Percentiles rank a stretch among this genome's conserved stretches.
Conservation (phyloP, 1,140 invertebrate species). For the Drosophila guanche region DNA sequence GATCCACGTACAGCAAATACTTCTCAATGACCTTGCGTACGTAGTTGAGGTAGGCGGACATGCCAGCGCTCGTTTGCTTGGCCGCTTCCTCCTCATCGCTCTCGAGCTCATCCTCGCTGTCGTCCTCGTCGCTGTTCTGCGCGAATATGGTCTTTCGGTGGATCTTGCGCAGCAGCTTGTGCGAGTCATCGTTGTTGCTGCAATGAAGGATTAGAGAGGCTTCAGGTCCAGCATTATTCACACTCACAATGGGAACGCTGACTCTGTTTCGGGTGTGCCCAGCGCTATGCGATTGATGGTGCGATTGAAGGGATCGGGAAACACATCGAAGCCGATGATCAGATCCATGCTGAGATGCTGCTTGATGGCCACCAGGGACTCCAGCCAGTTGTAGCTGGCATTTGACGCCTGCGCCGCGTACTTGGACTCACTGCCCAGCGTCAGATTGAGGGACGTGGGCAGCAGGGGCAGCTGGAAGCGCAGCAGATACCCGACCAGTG, state of each 20-base stretch:
- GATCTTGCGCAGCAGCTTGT: slow-evolving; percentile 74
- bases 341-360: slow-evolving; percentile 87
- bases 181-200: slow-evolving; percentile 81
- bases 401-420: slow-evolving; percentile 15
- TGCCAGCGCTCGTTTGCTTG: slow-evolving; percentile 56
- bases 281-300: slow-evolving; percentile 87
- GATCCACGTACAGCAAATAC: slow-evolving; percentile 83
- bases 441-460: slow-evolving; percentile 85
- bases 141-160: slow-evolving; percentile 64
- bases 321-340: slow-evolving; percentile 88
- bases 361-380: slow-evolving; percentile 86
- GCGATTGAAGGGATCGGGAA: slow-evolving; percentile 87
- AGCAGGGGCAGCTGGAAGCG: slow-evolving; percentile 85
- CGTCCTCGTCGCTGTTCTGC: slow-evolving; percentile 59
- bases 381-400: slow-evolving; percentile 86
- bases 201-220: background rate
- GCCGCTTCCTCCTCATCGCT: slow-evolving; percentile 69
- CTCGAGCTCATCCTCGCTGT: slow-evolving; percentile 64
- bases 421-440: slow-evolving; percentile 41
- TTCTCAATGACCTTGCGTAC: slow-evolving; percentile 84
- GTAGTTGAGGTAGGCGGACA: slow-evolving; percentile 81
- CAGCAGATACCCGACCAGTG: slow-evolving; percentile 86
- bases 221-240: background rate
- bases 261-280: slow-evolving; percentile 86
- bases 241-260: slow-evolving; percentile 87